These are phyloP conservation scores for Eudorcas thomsonii DNA, from an alignment of 2,113 vertebrate genomes.

Conservation along the genomic window DNA sequence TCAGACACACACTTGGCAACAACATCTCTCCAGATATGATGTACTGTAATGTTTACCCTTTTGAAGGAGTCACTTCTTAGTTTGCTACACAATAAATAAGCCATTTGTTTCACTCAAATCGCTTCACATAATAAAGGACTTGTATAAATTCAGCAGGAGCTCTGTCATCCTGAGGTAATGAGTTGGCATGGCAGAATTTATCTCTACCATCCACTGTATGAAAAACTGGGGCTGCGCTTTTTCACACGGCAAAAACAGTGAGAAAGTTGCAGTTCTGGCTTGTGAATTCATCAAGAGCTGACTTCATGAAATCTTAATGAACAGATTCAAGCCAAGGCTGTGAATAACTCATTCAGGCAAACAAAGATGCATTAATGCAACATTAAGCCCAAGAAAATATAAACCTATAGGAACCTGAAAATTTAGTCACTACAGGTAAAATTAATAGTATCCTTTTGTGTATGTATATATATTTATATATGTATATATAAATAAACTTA, in stretches of 20 bases:
- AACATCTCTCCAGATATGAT: conserved; percentile 47
- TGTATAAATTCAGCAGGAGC: conserved; percentile 67
- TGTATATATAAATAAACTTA: neutral
- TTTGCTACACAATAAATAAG: conserved; percentile 69
- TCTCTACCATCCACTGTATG: conserved; percentile 75
- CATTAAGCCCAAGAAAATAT: conserved; percentile 47
- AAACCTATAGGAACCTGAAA: conserved; percentile 49
- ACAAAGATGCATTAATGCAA: conserved; percentile 63
- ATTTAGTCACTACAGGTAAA: conserved; percentile 35
- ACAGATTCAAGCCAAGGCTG: conserved; percentile 54
- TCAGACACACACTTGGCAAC: conserved; percentile 42
- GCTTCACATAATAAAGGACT: conserved; percentile 67
- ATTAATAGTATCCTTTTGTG: conserved; percentile 38
- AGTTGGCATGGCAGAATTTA: conserved; percentile 76
- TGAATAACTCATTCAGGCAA: conserved; percentile 61
- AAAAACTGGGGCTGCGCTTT: conserved; percentile 74
- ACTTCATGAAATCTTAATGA: conserved; percentile 76
- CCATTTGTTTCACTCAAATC: conserved; percentile 68
- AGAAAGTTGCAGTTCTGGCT: conserved; percentile 70
- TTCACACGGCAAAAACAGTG: conserved; percentile 59
- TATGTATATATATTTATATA: neutral
- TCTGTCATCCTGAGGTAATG: conserved; percentile 71
- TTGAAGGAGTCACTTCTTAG: conserved; percentile 66
- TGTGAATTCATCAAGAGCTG: conserved; percentile 73
- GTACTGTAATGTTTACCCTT: conserved; percentile 63